Conservation (phyloP, 2,797 vertebrate species). For the Heterohyrax brucei region DNA sequence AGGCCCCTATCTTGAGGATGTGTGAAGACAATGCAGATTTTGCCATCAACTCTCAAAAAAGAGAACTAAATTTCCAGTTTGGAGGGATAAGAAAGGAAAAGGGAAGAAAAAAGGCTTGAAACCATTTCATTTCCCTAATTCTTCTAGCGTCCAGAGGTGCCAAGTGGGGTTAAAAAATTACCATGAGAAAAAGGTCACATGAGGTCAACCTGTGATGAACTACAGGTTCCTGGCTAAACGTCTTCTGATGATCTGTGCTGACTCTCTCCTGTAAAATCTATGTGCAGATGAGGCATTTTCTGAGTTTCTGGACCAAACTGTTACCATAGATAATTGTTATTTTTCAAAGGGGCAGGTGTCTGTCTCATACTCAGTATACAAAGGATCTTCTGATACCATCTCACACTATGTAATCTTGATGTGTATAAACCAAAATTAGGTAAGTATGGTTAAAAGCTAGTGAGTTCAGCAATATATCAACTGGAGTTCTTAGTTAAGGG, state of each 20-base stretch:
- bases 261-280: conserved; percentile 2
- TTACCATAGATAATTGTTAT: background rate
- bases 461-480: background rate
- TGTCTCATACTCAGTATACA: background rate
- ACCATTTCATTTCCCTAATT: conserved; percentile 68
- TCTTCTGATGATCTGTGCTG: conserved; percentile 28
- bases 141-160: conserved; percentile 21
- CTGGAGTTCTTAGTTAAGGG: conserved; percentile 23
- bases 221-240: background rate
- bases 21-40: conserved; percentile 80
- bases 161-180: conserved; percentile 34
- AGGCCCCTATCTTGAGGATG: conserved; percentile 83
- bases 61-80: conserved; percentile 87
- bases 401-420: background rate
- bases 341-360: conserved; percentile 29
- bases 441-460: background rate
- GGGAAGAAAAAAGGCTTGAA: conserved; percentile 64
- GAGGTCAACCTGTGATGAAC: background rate
- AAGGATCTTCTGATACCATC: background rate
- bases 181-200: background rate
- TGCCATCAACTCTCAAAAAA: conserved; percentile 78
- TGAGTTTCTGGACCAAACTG: background rate
- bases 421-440: background rate
- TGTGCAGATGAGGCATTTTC: background rate
- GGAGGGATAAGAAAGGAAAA: conserved; percentile 61